phyloP scores from a whole-genome alignment of 2,797 vertebrate species.

The Oryzias sinensis region DNA sequence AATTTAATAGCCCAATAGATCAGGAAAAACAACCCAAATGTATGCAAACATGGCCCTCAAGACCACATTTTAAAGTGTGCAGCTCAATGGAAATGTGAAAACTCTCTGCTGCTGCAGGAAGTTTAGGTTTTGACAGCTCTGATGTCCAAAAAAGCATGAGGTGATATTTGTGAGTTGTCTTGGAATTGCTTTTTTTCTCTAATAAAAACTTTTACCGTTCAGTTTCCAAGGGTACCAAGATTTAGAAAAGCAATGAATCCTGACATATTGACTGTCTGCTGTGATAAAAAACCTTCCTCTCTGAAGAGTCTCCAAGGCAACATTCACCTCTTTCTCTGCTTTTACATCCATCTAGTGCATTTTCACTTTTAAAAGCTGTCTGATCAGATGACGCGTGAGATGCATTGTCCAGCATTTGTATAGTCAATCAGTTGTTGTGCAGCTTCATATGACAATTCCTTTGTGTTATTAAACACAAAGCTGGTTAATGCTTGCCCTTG shows the following conservation, averaged over 20 bases:
- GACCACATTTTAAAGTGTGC: too few relatives aligned
- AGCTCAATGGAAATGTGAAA: too few relatives aligned
- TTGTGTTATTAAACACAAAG: slow-evolving; percentile 37
- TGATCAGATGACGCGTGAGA: slow-evolving; percentile 22
- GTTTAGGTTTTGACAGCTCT: too few relatives aligned
- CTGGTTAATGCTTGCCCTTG: slow-evolving; percentile 39
- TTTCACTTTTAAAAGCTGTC: slow-evolving; percentile 21
- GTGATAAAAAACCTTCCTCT: slow-evolving; percentile 32
- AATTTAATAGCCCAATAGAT: too few relatives aligned
- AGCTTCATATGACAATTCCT: slow-evolving; percentile 13
- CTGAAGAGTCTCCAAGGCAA: slow-evolving; percentile 55
- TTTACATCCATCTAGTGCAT: slow-evolving; percentile 26
- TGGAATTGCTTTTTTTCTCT: slow-evolving; percentile 1
- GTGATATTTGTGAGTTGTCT: not conserved
- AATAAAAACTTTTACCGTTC: slow-evolving; percentile 3
- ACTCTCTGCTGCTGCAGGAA: too few relatives aligned
- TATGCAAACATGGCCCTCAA: too few relatives aligned
- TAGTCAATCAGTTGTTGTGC: slow-evolving; percentile 12
- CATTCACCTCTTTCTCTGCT: slow-evolving; percentile 46
- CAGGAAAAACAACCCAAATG: too few relatives aligned
- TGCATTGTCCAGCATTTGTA: slow-evolving; percentile 21
- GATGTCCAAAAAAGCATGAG: not conserved
- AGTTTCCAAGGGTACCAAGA: slow-evolving; percentile 1
- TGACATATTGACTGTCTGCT: slow-evolving; percentile 27
- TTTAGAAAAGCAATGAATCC: not conserved